These are phyloP conservation scores for Xiphydria camelus DNA, from an alignment of 2,888 invertebrate species.

Conservation along the genomic window DNA sequence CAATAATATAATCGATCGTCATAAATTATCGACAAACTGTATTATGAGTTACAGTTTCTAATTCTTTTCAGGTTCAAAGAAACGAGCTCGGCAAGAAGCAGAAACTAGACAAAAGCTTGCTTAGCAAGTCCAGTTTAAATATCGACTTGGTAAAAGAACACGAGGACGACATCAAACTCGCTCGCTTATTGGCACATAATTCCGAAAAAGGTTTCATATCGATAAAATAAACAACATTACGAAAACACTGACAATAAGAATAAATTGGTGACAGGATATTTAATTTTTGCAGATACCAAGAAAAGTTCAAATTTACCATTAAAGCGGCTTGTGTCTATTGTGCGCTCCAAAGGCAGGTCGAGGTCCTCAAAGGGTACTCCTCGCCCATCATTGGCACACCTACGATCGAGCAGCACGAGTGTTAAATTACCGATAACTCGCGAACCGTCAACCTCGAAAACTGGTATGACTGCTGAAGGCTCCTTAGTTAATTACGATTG, in stretches of 20 bases:
- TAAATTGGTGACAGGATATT: not conserved
- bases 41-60: not conserved
- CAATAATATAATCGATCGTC: not conserved
- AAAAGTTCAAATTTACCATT: slow-evolving; percentile 26
- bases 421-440: not conserved
- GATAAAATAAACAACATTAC: no score
- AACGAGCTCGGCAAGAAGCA: slow-evolving; percentile 73
- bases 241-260: no score
- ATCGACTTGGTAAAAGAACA: slow-evolving; percentile 79
- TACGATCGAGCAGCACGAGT: not conserved
- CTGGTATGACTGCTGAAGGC: slow-evolving; percentile 8
- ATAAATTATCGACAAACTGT: not conserved
- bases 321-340: slow-evolving; percentile 40
- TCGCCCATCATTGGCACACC: no score
- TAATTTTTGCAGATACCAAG: slow-evolving; percentile 29
- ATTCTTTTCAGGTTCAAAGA: slow-evolving; percentile 66
- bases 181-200: slow-evolving; percentile 72
- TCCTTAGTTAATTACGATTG: slow-evolving; percentile 51
- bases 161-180: slow-evolving; percentile 79
- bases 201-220: slow-evolving; percentile 63
- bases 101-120: slow-evolving; percentile 70
- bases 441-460: not conserved
- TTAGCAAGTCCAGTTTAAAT: slow-evolving; percentile 76
- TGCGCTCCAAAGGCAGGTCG: slow-evolving; percentile 32
- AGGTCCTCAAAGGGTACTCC: slow-evolving; percentile 18